A percentile compares a stretch with the other conserved stretches of the same genome.
Evolutionary conservation across 2,113 vertebrate genomes (phyloP).

Genomic region (Corythaixoides concolor): DNA sequence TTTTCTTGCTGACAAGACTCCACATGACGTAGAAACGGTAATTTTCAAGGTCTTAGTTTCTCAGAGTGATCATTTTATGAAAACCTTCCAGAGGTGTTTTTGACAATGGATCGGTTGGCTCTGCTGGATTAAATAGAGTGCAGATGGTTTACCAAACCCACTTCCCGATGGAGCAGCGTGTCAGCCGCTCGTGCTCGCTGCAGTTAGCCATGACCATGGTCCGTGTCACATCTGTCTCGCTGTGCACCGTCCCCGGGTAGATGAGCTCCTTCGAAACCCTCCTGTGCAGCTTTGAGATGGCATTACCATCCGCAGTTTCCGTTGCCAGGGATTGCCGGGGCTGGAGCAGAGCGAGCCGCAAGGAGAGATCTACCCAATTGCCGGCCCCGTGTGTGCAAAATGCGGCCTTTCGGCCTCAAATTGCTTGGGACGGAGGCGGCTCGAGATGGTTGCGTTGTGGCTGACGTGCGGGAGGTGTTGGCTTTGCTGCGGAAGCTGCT

Average conservation of each 20-base stretch:
- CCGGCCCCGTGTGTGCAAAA: background rate
- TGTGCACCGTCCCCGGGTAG: background rate
- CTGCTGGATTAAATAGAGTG: background rate
- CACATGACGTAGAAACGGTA: rapidly evolving
- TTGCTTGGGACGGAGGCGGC: background rate
- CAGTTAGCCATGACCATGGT: rapidly evolving
- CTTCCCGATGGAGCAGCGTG: too few relatives aligned
- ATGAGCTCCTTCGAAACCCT: background rate
- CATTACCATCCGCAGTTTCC: background rate
- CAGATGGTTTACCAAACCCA: too few relatives aligned
- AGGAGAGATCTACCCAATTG: background rate
- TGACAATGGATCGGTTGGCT: background rate
- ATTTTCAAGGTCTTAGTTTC: background rate
- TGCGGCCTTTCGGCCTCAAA: rapidly evolving
- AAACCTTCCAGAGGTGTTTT: background rate
- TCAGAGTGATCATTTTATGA: background rate
- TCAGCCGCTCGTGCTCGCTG: background rate
- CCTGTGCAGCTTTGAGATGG: background rate
- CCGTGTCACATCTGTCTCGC: background rate
- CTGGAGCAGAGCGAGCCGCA: background rate
- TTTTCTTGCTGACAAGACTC: background rate
- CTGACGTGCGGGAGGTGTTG: too few relatives aligned
- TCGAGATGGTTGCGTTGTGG: too few relatives aligned
- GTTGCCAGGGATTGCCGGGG: too few relatives aligned
- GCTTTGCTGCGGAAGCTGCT: too few relatives aligned